Base-by-base conservation (phyloP, 1,140 invertebrate species). In the Stegodyphus mimosarum region DNA sequence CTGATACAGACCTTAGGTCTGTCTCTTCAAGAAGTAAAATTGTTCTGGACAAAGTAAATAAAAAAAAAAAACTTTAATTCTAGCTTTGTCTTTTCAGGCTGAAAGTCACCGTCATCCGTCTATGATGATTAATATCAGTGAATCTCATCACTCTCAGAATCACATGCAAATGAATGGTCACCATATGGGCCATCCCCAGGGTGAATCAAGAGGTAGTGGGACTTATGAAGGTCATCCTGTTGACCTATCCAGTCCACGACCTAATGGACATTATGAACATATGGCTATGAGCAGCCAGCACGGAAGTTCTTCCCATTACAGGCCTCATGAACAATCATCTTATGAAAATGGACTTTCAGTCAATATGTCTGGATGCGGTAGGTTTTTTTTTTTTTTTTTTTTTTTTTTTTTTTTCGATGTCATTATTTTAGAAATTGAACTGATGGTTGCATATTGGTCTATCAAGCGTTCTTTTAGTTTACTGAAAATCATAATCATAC, bases 221-320 rank as follows among this genome's bases (percentile, higher is more conserved):
- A 6, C 71, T 7, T 86, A 77, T 52, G 87, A 88, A 17, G 80
- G 87, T 63, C 87, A 85, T 52, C 88, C 88, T 33, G 88, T 88
- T 51, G 88, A 88, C 77, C 73, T 88, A 11, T 88, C 88, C 51
- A 88, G 81, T 87, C 83, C 87, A 17, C 81, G 88, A 55, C 81
- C 77, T 50, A 71, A 81, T 81, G 75, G 79, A 86, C 79, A 87
- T 9, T 83, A 77, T 76, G 73, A 74, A 15, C 77, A 87, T 33
- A 67, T 71, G 64, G 18, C 60, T 80, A 49, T 86, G 48, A 60
- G 75, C 7, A 67, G 50, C 53, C 73, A 74, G 9, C 75, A 73
- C 49, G 66, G 75, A 48, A 17, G 64, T 7, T 60, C 75, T 53
- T 9, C 60, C 18, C 72, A 78, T 66, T 76, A 87, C 13, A 64